These are phyloP conservation scores for Oreochromis mossambicus DNA, from an alignment of 2,797 vertebrate genomes.

Conservation along the genomic window DNA sequence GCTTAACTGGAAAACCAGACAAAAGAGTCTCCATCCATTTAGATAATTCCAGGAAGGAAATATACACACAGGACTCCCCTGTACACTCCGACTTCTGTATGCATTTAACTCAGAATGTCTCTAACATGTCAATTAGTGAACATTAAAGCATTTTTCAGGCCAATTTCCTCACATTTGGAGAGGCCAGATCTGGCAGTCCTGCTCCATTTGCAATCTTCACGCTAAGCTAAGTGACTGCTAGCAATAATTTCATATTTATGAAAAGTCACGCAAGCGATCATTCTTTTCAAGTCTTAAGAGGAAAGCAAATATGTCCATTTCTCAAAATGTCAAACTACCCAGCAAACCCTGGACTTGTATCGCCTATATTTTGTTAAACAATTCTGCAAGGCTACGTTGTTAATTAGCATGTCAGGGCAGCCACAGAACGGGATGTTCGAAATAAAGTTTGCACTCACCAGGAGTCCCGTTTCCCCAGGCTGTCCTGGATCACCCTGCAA, in stretches of 20 bases:
- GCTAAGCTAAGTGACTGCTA: not conserved
- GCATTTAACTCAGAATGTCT: not conserved
- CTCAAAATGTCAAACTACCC: not conserved
- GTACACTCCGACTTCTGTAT: not conserved
- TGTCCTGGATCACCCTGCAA: constrained; percentile 89
- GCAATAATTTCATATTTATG: not conserved
- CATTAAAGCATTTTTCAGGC: not conserved
- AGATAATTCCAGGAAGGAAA: not conserved
- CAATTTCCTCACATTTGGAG: not conserved
- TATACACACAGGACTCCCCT: not conserved
- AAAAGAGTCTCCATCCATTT: not conserved
- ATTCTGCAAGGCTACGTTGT: not conserved
- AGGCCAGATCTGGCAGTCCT: not conserved
- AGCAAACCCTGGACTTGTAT: not conserved
- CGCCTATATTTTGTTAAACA: not conserved
- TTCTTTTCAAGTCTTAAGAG: not conserved
- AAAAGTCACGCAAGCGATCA: not conserved
- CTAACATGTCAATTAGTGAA: not conserved
- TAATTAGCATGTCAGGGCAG: not conserved
- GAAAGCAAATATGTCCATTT: not conserved
- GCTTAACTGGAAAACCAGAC: not conserved
- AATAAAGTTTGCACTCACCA: constrained; percentile 72
- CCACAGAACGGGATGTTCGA: not conserved
- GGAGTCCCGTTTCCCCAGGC: constrained; percentile 84
- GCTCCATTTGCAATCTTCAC: not conserved